Evolutionary conservation across 2,113 vertebrate species (phyloP).

Genomic region (Talpa occidentalis): DNA sequence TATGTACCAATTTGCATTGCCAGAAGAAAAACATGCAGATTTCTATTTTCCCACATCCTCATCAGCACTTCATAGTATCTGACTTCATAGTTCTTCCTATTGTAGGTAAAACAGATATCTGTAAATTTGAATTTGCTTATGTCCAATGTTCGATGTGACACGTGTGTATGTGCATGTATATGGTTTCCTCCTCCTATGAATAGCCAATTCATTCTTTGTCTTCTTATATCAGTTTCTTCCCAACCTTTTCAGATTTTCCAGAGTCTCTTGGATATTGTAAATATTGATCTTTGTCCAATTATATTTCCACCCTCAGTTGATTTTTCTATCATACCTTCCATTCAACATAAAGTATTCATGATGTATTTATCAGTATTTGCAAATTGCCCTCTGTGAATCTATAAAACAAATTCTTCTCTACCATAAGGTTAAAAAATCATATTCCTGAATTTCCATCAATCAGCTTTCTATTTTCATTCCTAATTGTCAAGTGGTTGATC

Average conservation of each 20-base stretch:
- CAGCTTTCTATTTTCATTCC: not conserved
- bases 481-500: not conserved
- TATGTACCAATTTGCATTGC: not conserved
- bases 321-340: not conserved
- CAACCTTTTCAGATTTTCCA: conserved; percentile 4
- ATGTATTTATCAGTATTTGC: not conserved
- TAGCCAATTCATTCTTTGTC: not conserved
- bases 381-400: not conserved
- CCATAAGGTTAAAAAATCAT: not conserved
- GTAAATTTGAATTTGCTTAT: not conserved
- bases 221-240: not conserved
- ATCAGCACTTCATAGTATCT: not conserved
- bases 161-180: not conserved
- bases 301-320: not conserved
- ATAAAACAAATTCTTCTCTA: not conserved
- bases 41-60: not conserved
- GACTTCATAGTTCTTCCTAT: not conserved
- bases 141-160: not conserved
- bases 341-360: not conserved
- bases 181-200: not conserved
- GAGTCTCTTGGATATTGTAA: not conserved
- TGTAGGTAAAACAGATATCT: not conserved
- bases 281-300: not conserved
- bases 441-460: not conserved
- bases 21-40: not conserved